Percentiles rank a stretch among this genome's conserved stretches.
phyloP scores from a whole-genome alignment of 92 coral and sea anemone genomes.

The Umimayanthus chanpuru region DNA sequence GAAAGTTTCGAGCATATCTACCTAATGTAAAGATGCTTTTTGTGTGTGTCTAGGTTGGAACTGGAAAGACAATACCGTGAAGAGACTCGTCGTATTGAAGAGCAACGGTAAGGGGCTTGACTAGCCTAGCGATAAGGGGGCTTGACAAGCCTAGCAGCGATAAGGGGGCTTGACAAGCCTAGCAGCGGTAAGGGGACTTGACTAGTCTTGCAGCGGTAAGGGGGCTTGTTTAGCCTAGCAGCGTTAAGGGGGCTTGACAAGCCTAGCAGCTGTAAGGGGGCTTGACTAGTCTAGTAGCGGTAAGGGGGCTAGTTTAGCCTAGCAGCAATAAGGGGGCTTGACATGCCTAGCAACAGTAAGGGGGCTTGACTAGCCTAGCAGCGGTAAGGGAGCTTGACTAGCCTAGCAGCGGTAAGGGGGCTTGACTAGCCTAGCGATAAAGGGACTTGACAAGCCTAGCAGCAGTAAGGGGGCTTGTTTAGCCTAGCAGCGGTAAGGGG shows the following conservation, averaged over 20 bases:
- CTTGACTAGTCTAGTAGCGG: background rate
- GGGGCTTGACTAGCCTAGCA: too few relatives aligned
- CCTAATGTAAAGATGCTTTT: background rate
- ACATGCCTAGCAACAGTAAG: background rate
- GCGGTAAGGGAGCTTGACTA: too few relatives aligned
- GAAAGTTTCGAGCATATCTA: too few relatives aligned
- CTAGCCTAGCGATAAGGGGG: too few relatives aligned
- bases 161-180: background rate
- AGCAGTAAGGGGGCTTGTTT: background rate
- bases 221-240: conserved; percentile 19
- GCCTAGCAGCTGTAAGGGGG: conserved; percentile 72
- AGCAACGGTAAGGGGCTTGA: conserved; percentile 75
- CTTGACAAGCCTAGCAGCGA: background rate
- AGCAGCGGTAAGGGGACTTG: background rate
- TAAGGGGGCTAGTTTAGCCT: background rate
- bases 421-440: background rate
- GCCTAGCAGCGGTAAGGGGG: too few relatives aligned
- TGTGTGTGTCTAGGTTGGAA: conserved; percentile 77
- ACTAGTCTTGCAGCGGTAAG: background rate
- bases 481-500: too few relatives aligned
- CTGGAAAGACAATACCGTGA: conserved; percentile 98
- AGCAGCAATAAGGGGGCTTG: background rate
- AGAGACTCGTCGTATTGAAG: conserved; percentile 91
- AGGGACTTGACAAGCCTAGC: background rate
- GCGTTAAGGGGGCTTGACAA: conserved; percentile 58